Evolutionary conservation across 2,888 invertebrate species (phyloP).

Genomic region (Aphrophora alni): DNA sequence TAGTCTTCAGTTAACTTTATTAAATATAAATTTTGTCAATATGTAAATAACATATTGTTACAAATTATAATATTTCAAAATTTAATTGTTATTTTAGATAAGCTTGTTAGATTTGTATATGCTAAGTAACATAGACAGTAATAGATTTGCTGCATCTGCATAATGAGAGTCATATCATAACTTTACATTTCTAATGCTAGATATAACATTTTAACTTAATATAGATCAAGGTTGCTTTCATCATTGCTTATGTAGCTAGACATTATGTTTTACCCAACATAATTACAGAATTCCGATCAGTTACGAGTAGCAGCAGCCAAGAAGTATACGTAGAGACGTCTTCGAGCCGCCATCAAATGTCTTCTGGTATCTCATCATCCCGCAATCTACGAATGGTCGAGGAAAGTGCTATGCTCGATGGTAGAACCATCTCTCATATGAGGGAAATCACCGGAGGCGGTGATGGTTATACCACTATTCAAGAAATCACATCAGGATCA

Average conservation of each 20-base stretch:
- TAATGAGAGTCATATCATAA: neutral
- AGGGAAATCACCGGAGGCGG: slow-evolving; percentile 34
- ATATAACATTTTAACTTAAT: slow-evolving; percentile 2
- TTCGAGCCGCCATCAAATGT: slow-evolving; percentile 22
- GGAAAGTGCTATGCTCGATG: slow-evolving; percentile 38
- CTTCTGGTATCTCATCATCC: slow-evolving; percentile 32
- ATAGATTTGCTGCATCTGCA: neutral
- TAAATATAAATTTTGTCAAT: too few species aligned
- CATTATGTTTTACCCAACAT: neutral
- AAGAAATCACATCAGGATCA: slow-evolving; percentile 29
- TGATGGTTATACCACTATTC: slow-evolving; percentile 29
- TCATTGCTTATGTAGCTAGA: neutral
- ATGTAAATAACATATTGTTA: too few species aligned
- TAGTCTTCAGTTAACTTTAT: too few species aligned
- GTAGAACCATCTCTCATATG: slow-evolving; percentile 32
- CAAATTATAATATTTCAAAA: neutral
- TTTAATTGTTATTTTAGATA: neutral
- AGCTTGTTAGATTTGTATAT: neutral
- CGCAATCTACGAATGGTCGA: slow-evolving; percentile 37
- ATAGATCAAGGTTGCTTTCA: neutral
- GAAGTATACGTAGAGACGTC: slow-evolving; percentile 43
- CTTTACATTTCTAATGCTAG: neutral
- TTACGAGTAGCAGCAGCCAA: slow-evolving; percentile 42
- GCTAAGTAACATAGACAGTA: neutral
- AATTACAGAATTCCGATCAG: slow-evolving; percentile 40